phyloP scores from a whole-genome alignment of 2,888 invertebrate genomes.

The Megamerina dolium region DNA sequence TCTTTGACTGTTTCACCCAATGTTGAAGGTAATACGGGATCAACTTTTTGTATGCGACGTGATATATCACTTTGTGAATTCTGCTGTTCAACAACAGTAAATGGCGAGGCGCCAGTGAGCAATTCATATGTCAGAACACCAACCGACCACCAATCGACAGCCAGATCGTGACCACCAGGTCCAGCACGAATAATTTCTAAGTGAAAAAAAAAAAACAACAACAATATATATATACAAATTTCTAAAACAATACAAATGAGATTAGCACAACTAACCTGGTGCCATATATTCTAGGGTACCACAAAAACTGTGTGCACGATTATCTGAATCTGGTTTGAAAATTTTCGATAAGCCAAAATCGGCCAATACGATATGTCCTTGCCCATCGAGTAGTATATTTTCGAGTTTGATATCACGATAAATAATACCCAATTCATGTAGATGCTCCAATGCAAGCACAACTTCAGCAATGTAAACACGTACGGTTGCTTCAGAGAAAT shows the following conservation, averaged over 20 bases:
- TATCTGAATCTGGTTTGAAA: conserved; percentile 59
- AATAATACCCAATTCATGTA: conserved; percentile 95
- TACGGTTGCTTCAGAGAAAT: conserved; percentile 85
- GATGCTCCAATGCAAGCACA: conserved; percentile 87
- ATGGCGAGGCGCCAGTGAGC: conserved; percentile 93
- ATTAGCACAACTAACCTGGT: conserved; percentile 52
- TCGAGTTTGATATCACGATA: conserved; percentile 97
- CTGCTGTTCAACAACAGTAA: conserved; percentile 90
- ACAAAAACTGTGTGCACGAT: conserved; percentile 92
- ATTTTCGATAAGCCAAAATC: conserved; percentile 98
- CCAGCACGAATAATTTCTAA: conserved; percentile 70
- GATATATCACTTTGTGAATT: conserved; percentile 95
- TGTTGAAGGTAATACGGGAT: conserved; percentile 82
- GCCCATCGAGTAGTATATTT: conserved; percentile 88
- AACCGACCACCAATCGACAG: conserved; percentile 99
- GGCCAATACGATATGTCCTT: conserved; percentile 92
- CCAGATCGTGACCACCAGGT: conserved; percentile 89
- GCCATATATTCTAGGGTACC: conserved; percentile 99
- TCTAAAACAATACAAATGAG: neutral
- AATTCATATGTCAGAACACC: conserved; percentile 95
- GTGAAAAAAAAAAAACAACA: conserved; percentile 3
- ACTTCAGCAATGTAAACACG: conserved; percentile 94
- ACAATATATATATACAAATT: neutral
- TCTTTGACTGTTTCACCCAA: conserved; percentile 64
- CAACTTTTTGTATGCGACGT: conserved; percentile 77